Conservation (phyloP, 2,888 invertebrate genomes). For the Stegophylla sp. region DNA sequence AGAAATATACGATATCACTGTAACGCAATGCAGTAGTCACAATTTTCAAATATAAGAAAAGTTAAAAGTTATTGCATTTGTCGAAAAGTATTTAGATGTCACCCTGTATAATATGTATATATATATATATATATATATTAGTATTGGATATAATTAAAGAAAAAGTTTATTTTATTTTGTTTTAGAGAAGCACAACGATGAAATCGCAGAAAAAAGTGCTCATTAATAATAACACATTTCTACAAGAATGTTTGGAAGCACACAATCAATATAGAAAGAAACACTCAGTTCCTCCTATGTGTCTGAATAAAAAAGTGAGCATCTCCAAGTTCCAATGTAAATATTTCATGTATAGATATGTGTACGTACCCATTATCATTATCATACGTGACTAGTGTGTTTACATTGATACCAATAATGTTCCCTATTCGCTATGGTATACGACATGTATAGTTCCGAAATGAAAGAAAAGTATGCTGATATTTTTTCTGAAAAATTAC, state of each 20-base stretch:
- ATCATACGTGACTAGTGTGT: neutral
- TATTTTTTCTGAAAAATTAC: neutral
- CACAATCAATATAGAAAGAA: constrained; percentile 76
- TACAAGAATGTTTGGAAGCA: constrained; percentile 75
- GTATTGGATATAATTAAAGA: too few relatives aligned
- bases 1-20: too few relatives aligned
- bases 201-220: constrained; percentile 52
- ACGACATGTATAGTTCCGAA: neutral
- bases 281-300: constrained; percentile 75
- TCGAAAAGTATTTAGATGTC: too few relatives aligned
- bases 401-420: neutral
- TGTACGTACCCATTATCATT: too few relatives aligned
- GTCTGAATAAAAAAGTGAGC: constrained; percentile 62
- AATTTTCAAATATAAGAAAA: too few relatives aligned
- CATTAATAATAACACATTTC: constrained; percentile 67
- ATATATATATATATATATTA: too few relatives aligned
- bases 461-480: neutral
- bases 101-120: too few relatives aligned
- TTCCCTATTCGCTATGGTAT: neutral
- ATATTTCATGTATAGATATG: too few relatives aligned
- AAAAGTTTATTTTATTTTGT: constrained; percentile 26
- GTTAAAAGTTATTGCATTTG: too few relatives aligned
- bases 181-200: constrained; percentile 47
- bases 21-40: too few relatives aligned
- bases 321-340: neutral